Base-by-base conservation (phyloP, 2,888 invertebrate species). In the Aporophyla lueneburgensis region DNA sequence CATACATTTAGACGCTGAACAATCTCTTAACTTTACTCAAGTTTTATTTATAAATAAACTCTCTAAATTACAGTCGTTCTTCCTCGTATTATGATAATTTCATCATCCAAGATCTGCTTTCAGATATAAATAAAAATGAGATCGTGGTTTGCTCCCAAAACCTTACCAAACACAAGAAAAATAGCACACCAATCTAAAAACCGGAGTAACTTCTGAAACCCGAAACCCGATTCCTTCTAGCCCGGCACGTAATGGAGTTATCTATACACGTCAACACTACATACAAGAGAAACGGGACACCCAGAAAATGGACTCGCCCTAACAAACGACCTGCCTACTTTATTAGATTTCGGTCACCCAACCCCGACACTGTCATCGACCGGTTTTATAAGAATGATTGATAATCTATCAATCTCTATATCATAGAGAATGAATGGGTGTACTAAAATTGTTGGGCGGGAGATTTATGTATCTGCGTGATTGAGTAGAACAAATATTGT, bases 271-370 rank as follows among this genome's bases (percentile, higher is more conserved):
- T 84, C 89, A 88, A 86, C 87, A 88, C 86, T 87, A 85, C 78
- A 81, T 75, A 43, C 71, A 71, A 76, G 65, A 46, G 83, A 81
- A 84, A 88, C 83, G 73, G 76, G 84, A 79, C 80, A 81, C 85
- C 75, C 81, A 76, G 82, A 88, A 89, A 91, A 90, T 88, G 86
- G 88, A 87, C 80, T 80, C 81, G 78, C 81, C 78, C 83, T 88
- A 88, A 89, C 89, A 90, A 92, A 91, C 91, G 87, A 84, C 84
- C 81, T 75, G 82, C 86, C 82, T 82, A 84, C 84, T 89, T 90
- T 92, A 91, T 92, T 90, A 90, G 87, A 90, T 91, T 87, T 88
- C 84, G 85, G 78, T 77, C 78, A 75, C 71, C 77, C 81, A 84
- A 76, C 84, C 86, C 76, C 71, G 71, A 81, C 74, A 76, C 72